Evolutionary conservation across 2,888 invertebrate species (phyloP), one percentile per base, ranked within the genome.

Genomic region (Ichneumoninae sp.): DNA sequence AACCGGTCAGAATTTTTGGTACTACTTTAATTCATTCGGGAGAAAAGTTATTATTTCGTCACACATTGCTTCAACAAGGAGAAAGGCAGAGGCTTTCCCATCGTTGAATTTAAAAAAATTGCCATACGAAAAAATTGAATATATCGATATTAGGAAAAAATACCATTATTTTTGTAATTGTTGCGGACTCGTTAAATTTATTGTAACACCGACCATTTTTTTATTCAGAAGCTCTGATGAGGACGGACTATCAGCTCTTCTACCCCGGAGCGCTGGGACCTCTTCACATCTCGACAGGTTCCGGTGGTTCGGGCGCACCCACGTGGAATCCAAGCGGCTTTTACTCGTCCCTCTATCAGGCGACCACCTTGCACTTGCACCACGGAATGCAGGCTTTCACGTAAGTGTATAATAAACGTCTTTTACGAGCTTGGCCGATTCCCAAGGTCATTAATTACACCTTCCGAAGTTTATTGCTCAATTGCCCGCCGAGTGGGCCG

Each of bases 241-340:
- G 93, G 87, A 92, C 93, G 77, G 93, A 93, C 83, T 93, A 93
- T 86, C 93, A 93, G 81, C 88, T 93, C 50, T 93, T 93, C 81
- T 93, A 93, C 83, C 93, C 93, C n/a, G 91, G 93, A n/a, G 88
- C 92, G 16, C 83, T 93, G 73, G 93, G 93, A 36, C 93, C 93
- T 1, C 77, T 93, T 52, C 92, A 93, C 85, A 91, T 93, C 63
- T 92, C 93, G 40, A 90, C 93, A 13, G 90, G 90, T 47, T 90
- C 91, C 30, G 88, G 89, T 26, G 89, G 89, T 60, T 86, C 89
- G 19, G 87, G 89, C 50, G 84, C 92, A 19, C 88, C 93, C 26
- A 89, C 92, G 16, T 94, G 93, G 93, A 93, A 93, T 87, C 91
- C 93, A 4, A 85, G 81, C 57, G 91, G 91, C 70, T 93, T 94